Percentiles rank a stretch among this genome's conserved stretches.
These are phyloP conservation scores for Deilephila porcellus DNA, from an alignment of 2,888 invertebrate species.

Conservation along the genomic window DNA sequence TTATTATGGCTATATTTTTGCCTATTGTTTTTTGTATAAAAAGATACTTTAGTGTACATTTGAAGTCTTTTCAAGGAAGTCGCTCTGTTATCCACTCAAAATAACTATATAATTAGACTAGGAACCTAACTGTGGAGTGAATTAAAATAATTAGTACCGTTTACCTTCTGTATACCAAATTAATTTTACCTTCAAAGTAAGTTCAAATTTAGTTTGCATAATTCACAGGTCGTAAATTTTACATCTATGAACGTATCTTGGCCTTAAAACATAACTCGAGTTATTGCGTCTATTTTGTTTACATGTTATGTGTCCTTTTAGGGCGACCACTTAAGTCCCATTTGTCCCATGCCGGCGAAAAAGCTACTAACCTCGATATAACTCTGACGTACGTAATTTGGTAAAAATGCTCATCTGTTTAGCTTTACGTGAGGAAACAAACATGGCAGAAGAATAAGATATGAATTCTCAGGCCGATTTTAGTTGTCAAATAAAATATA, in stretches of 20 bases:
- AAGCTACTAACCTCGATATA: slow-evolving; percentile 6
- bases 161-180: neutral
- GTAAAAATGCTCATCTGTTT: slow-evolving; percentile 24
- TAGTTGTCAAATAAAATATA: too few relatives aligned
- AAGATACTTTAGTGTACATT: too few relatives aligned
- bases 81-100: too few relatives aligned
- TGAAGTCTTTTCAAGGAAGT: too few relatives aligned
- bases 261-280: slow-evolving; percentile 18
- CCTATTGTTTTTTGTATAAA: too few relatives aligned
- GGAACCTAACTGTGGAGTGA: too few relatives aligned
- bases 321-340: slow-evolving; percentile 26
- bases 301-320: slow-evolving; percentile 23
- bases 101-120: too few relatives aligned
- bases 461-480: too few relatives aligned
- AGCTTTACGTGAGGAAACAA: neutral
- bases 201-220: neutral
- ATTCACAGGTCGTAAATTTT: neutral
- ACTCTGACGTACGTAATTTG: slow-evolving; percentile 12
- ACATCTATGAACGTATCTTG: neutral
- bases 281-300: slow-evolving; percentile 13
- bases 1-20: too few relatives aligned
- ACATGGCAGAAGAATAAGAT: too few relatives aligned
- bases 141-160: too few relatives aligned
- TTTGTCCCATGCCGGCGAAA: slow-evolving; percentile 21
- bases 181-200: neutral